phyloP scores from a whole-genome alignment of 1,140 invertebrate genomes.

The Sitobion miscanthi region DNA sequence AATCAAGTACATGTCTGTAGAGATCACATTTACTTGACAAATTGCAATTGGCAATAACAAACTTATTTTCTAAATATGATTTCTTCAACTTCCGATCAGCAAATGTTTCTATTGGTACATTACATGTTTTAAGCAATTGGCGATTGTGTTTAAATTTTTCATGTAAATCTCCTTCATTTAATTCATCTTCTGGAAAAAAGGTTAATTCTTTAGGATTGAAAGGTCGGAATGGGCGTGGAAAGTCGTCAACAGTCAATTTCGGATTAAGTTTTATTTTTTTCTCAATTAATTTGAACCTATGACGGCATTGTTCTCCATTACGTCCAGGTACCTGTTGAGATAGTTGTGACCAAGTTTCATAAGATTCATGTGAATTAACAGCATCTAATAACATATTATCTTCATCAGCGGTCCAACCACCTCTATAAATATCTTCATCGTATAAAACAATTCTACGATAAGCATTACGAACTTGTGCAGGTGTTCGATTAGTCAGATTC shows the following conservation, averaged over 20 bases:
- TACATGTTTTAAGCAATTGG: not conserved
- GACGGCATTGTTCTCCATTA: conserved; percentile 47
- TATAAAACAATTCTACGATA: not conserved
- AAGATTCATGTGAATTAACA: not conserved
- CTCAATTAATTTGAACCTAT: conserved; percentile 48
- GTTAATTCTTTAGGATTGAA: not conserved
- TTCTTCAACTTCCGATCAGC: conserved; percentile 49
- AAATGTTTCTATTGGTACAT: not conserved
- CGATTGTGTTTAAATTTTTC: conserved; percentile 30
- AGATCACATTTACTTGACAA: conserved; percentile 48
- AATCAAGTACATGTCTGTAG: conserved; percentile 27
- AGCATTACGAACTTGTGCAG: conserved; percentile 48
- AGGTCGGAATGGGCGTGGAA: not conserved
- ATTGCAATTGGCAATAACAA: conserved; percentile 34
- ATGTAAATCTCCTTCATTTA: not conserved
- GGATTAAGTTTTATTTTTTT: conserved; percentile 12
- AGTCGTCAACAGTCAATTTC: not conserved
- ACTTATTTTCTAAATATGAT: conserved; percentile 35
- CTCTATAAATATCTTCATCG: not conserved
- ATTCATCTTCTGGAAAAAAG: not conserved
- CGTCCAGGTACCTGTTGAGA: conserved; percentile 41
- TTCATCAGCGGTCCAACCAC: conserved; percentile 35
- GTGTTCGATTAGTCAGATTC: conserved; percentile 43
- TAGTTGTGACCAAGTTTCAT: conserved; percentile 29
- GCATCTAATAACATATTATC: conserved; percentile 8